Evolutionary conservation across 1,140 invertebrate species (phyloP).

Genomic region (Papilio machaon): DNA sequence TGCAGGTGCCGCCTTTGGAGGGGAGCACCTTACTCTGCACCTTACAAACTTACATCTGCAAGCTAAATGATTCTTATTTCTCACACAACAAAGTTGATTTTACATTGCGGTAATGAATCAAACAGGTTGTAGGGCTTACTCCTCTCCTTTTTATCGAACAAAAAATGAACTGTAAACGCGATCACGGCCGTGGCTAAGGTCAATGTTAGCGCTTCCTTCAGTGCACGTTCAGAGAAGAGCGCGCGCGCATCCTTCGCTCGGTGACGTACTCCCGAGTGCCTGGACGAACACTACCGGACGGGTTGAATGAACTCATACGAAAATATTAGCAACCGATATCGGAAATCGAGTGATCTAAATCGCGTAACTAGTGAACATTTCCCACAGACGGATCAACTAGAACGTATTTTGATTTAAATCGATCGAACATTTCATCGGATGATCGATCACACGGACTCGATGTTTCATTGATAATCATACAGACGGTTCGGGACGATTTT

Average conservation of each 20-base stretch:
- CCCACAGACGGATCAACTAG: slow-evolving; percentile 37
- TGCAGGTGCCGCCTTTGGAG: slow-evolving; percentile 79
- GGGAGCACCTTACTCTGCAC: slow-evolving; percentile 78
- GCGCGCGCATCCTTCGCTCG: slow-evolving; percentile 75
- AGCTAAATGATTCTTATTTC: slow-evolving; percentile 27
- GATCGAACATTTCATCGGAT: slow-evolving; percentile 56
- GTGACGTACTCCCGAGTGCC: slow-evolving; percentile 49
- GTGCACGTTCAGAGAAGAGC: slow-evolving; percentile 77
- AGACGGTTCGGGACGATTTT: slow-evolving; percentile 52
- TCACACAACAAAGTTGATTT: slow-evolving; percentile 40
- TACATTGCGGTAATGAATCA: slow-evolving; percentile 7
- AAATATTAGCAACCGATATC: slow-evolving; percentile 36
- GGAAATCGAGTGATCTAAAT: slow-evolving; percentile 22
- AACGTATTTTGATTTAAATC: slow-evolving; percentile 52
- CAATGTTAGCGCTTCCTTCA: slow-evolving; percentile 82
- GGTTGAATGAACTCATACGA: slow-evolving; percentile 63
- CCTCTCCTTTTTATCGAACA: slow-evolving; percentile 82
- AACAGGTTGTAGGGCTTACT: slow-evolving; percentile 74
- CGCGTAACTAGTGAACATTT: slow-evolving; percentile 26
- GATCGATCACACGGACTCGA: slow-evolving; percentile 67
- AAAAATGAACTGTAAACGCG: slow-evolving; percentile 82
- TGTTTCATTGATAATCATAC: slow-evolving; percentile 63
- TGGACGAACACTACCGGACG: slow-evolving; percentile 60
- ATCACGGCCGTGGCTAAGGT: slow-evolving; percentile 81
- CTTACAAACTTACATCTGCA: slow-evolving; percentile 68